A percentile compares a stretch with the other conserved stretches of the same genome.
phyloP scores from a whole-genome alignment of 2,888 invertebrate species.

The Tipula unca region DNA sequence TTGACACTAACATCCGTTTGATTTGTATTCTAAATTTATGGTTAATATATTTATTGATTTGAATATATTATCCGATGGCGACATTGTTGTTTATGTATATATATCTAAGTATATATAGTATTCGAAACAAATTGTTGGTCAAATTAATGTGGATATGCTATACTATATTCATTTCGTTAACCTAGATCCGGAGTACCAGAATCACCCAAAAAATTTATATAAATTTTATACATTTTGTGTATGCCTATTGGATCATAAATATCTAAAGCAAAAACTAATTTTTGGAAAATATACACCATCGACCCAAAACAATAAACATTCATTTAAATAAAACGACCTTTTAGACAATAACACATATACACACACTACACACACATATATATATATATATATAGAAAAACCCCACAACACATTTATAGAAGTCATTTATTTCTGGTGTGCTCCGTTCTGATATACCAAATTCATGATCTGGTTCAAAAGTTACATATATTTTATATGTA shows the following conservation, averaged over 20 bases:
- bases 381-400: too few species aligned
- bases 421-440: not conserved
- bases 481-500: not conserved
- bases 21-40: not conserved
- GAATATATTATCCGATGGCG: not conserved
- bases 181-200: not conserved
- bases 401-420: not conserved
- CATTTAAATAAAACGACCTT: not conserved
- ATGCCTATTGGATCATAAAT: not conserved
- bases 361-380: not conserved
- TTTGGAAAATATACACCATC: not conserved
- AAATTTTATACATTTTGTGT: not conserved
- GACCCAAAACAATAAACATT: conserved; percentile 14
- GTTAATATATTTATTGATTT: not conserved
- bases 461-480: conserved; percentile 8
- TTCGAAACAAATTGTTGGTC: not conserved
- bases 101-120: too few species aligned
- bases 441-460: not conserved
- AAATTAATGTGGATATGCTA: not conserved
- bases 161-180: not conserved
- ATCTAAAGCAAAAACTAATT: not conserved
- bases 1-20: not conserved
- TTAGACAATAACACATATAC: not conserved
- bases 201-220: not conserved
- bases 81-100: not conserved